phyloP scores from a whole-genome alignment of 2,113 vertebrate species.

The Platysternon megacephalum region DNA sequence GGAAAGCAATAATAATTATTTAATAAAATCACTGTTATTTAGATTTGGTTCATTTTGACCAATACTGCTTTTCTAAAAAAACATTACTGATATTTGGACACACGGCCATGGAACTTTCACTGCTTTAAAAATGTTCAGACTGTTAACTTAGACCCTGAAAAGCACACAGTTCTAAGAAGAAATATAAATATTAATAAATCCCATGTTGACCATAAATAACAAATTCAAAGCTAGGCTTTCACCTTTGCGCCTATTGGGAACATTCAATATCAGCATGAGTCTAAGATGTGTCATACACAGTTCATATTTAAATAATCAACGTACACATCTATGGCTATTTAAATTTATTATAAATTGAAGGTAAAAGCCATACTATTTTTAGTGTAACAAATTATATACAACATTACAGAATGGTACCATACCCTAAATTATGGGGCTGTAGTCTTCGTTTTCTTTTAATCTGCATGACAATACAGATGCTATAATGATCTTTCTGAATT shows the following conservation, averaged over 20 bases:
- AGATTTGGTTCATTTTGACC: slow-evolving; percentile 55
- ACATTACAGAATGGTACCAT: neutral
- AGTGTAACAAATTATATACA: neutral
- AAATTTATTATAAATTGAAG: neutral
- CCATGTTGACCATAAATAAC: slow-evolving; percentile 36
- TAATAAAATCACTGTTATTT: slow-evolving; percentile 20
- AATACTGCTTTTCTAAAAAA: slow-evolving; percentile 48
- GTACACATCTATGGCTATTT: neutral
- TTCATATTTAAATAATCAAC: neutral
- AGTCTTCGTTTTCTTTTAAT: neutral
- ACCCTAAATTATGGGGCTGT: neutral
- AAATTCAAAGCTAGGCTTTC: slow-evolving; percentile 72
- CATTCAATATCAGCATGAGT: neutral
- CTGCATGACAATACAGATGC: neutral
- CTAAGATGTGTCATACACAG: neutral
- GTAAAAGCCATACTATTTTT: neutral
- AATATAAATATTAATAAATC: slow-evolving; percentile 53
- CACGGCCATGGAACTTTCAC: slow-evolving; percentile 50
- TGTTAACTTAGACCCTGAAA: slow-evolving; percentile 76
- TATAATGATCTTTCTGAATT: neutral
- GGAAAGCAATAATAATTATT: slow-evolving; percentile 28
- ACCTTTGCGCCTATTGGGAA: slow-evolving; percentile 55
- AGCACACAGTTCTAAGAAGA: slow-evolving; percentile 61
- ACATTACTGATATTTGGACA: slow-evolving; percentile 71
- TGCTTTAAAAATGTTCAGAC: slow-evolving; percentile 79